Base-by-base conservation (phyloP, 2,113 vertebrate species). In the Oplegnathus fasciatus region DNA sequence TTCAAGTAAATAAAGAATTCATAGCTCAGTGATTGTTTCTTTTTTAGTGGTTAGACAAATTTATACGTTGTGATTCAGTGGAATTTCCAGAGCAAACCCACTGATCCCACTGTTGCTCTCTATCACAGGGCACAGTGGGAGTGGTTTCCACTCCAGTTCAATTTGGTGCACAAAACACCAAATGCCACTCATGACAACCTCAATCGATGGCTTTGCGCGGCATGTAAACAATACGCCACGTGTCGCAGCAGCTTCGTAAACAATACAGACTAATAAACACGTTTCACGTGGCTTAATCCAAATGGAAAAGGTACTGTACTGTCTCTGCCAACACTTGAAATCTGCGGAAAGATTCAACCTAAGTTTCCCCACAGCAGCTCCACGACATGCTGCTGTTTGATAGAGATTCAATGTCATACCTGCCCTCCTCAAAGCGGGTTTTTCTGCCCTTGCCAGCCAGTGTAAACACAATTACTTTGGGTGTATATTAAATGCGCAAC, bases 51-150 rank as follows among this genome's bases (percentile, higher is more conserved):
- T 66, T 26, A 11, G 42, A 40, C 48, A 73, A 60, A 64, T 80
- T 62, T 67, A 58, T 69, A 28, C 75, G 62, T 66, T 76, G 55
- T 77, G 62, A 80, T 85, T 77, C 52, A 58, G 17, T 73, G 79
- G 79, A 89, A 74, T 77, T 86, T 86, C 80, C 65, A 80, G 61
- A 54, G 74, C 37, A 44, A 87, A 72, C 62, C 76, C 74, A 70
- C 66, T 55, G 57, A 46, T 68, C 66, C 50, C 82, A 50, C 61
- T 68, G 52, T 44, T 58, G 30, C 48, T 79, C 61, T 84, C 66
- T n/a, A 52, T 82, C 70, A 55, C 0, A 74, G 74, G 68, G 14
- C 79, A 70, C 61, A 17, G 54, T 75, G 54, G 80, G 50, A 11
- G 64, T 68, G 82, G 83, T 78, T 85, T 83, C 76, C 75, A 77